Evolutionary conservation across 2,888 invertebrate species (phyloP).

Genomic region (Drosophila buzzatii): DNA sequence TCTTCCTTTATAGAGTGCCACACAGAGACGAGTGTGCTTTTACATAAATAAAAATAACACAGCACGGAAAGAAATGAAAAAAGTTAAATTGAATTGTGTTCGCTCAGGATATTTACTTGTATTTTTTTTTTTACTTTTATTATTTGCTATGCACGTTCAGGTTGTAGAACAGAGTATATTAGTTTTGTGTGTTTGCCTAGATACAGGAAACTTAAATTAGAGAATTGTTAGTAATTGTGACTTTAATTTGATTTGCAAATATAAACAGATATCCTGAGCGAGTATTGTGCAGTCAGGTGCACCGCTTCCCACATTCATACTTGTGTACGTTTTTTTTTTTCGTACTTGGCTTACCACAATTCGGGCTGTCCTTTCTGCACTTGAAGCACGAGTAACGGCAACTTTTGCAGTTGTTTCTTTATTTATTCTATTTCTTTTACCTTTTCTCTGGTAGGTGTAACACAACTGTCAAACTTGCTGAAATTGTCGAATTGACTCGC

Average conservation of each 20-base stretch:
- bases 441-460: constrained; percentile 54
- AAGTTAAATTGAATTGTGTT: constrained; percentile 81
- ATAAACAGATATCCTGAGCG: not conserved
- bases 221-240: not conserved
- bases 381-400: constrained; percentile 64
- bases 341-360: constrained; percentile 55
- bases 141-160: not conserved
- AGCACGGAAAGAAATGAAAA: constrained; percentile 74
- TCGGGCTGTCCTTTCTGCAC: constrained; percentile 58
- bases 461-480: constrained; percentile 70
- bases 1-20: constrained; percentile 21
- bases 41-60: constrained; percentile 78
- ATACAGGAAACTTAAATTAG: no score
- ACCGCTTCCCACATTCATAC: not conserved
- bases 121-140: constrained; percentile 23
- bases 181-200: not conserved
- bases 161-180: not conserved
- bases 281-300: not conserved
- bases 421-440: constrained; percentile 1
- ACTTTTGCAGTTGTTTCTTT: constrained; percentile 63
- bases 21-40: constrained; percentile 49
- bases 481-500: constrained; percentile 55
- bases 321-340: not conserved
- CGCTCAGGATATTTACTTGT: constrained; percentile 72
- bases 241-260: not conserved